Base-by-base conservation (phyloP, 2,797 vertebrate species). In the Channa striata region DNA sequence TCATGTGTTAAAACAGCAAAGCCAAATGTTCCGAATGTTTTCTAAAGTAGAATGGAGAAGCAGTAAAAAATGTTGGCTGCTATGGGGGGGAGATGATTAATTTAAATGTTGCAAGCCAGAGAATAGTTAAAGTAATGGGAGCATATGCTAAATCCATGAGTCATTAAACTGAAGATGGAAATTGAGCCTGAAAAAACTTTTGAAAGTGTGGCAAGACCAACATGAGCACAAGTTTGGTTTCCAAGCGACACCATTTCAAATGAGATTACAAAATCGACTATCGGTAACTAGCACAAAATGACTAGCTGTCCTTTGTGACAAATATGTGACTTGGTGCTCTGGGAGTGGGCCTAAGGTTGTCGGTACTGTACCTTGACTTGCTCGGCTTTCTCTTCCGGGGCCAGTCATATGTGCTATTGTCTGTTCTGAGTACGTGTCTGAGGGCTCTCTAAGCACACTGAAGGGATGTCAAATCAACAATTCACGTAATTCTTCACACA, bases 151-250 rank as follows among this genome's bases (percentile, higher is more conserved):
- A 74, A 76, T 68, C 52, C 71, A 59, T 57, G 81, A 81, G 54
- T 84, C 86, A 89, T 88, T 87, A 82, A 61, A 25, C 59, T 56
- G 34, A 78, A 83, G 25, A 65, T 54, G 43, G 21, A 81, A 77
- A 59, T 21, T 36, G 12, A 73, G 51, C 17, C 57, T 33, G 59
- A 62, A 58, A 58, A 56, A 62, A 47, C 20, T 53, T 63, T 48
- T 68, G 47, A 67, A 49, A 42, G 39, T 65, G 34, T 19, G 44
- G 48, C 40, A 44, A n/a, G 23, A 39, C 42, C 48, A 36, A n/a
- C 11, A 46, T 8, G 36, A 70, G 17, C 34, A 60, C n/a, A 65
- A 77, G 43, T 37, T 21, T 33, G 11, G n/a, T 63, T 49, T 82
- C 43, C 37, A 51, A 33, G 13, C 58, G 51, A 74, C 48, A 46